Conservation (phyloP, 53 echinoderm and acorn worm genomes). For the Temnopleurus reevesii region DNA sequence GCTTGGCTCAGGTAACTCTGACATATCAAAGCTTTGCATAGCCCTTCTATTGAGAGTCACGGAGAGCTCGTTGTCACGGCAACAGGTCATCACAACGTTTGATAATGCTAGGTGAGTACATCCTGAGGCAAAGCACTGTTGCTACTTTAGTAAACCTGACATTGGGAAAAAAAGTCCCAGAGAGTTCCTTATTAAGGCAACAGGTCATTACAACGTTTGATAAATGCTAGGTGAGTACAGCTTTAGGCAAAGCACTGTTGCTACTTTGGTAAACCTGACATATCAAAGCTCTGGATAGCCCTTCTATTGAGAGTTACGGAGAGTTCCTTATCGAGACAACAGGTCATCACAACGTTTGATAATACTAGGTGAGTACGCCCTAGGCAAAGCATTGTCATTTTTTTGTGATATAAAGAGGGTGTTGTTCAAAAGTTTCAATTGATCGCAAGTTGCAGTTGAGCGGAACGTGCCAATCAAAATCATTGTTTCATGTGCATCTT, state of each 20-base stretch:
- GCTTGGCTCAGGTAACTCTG: conserved; percentile 43
- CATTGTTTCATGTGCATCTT: no score
- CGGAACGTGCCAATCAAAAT: no score
- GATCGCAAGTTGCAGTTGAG: no score
- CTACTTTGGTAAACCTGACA: neutral
- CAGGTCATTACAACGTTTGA: no score
- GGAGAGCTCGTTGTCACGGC: conserved; percentile 60
- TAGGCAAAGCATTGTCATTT: no score
- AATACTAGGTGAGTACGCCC: conserved; percentile 71
- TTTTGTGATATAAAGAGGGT: no score
- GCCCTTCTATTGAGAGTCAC: conserved; percentile 67
- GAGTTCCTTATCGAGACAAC: conserved; percentile 42
- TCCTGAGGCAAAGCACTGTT: neutral
- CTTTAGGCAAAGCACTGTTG: no score
- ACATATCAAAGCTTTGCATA: conserved; percentile 60
- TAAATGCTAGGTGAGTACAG: no score
- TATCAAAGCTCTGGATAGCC: conserved; percentile 51
- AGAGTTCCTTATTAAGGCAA: no score
- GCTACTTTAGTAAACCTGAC: no score
- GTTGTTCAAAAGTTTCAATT: no score
- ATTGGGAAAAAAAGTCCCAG: no score
- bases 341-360: conserved; percentile 62
- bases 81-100: conserved; percentile 60
- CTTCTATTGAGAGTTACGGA: conserved; percentile 66
- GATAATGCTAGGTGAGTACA: conserved; percentile 70